Conservation (phyloP, 2,113 vertebrate genomes). For the Xenopus borealis region DNA sequence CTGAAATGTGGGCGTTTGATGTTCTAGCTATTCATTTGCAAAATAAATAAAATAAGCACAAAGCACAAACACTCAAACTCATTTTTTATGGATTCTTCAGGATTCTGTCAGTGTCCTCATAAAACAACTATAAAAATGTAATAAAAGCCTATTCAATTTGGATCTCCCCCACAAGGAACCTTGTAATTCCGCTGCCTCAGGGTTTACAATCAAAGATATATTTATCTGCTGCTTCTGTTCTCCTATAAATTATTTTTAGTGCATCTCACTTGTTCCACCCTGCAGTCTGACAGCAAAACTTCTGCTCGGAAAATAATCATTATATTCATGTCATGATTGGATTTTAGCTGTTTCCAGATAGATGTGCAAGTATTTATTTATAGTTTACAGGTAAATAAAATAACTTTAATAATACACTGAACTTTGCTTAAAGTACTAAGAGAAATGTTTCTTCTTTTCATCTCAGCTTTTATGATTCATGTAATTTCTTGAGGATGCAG, state of each 20-base stretch:
- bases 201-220: not conserved
- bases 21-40: constrained; percentile 6
- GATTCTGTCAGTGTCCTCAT: not conserved
- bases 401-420: too few species aligned
- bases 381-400: too few species aligned
- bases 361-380: too few species aligned
- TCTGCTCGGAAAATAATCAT: not conserved
- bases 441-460: too few species aligned
- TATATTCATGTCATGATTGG: not conserved
- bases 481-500: too few species aligned
- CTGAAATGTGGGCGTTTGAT: not conserved
- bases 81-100: not conserved
- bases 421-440: too few species aligned
- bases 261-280: not conserved
- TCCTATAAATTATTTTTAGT: constrained; percentile 9
- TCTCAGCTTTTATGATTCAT: too few species aligned
- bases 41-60: constrained; percentile 3
- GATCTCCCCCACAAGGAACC: not conserved
- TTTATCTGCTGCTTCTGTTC: not conserved
- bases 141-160: constrained; percentile 9
- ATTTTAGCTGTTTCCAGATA: too few species aligned
- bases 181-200: constrained; percentile 3
- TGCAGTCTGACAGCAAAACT: not conserved
- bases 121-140: constrained; percentile 14
- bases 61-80: not conserved